Base-by-base conservation (phyloP, 2,888 invertebrate genomes). In the Lapara coniferarum region DNA sequence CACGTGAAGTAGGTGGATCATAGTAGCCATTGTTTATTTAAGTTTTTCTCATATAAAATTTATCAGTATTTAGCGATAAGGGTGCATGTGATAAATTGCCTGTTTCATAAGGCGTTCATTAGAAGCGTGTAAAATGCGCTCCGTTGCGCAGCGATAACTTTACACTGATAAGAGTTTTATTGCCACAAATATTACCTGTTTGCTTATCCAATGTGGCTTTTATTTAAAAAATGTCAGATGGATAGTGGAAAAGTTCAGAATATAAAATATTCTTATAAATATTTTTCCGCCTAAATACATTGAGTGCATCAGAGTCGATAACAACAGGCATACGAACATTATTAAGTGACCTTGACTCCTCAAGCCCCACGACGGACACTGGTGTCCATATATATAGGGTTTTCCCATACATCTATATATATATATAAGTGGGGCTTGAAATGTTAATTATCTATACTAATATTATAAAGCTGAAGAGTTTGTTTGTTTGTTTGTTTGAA, bases 81-180 rank as follows among this genome's bases (percentile, higher is more conserved):
- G 89, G 83, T 74, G 79, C 79, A 91, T 92, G 92, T 92, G 91
- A 93, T 93, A 92, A 93, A 93, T 92, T 92, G 90, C 90, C 92
- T 92, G 91, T 92, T 93, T 93, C 91, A 93, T 93, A 91, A 86
- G 91, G 91, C 92, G 88, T 93, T 93, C 93, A 93, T 93, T 93
- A 93, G 91, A 87, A 88, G 88, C 92, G 89, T 93, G 91, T 86
- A 89, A 83, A 93, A 93, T 92, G 89, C 90, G 87, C 86, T 93
- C 89, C 90, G 92, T 85, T 89, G 89, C 91, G 89, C 92, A 74
- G 87, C 93, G 92, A 93, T 93, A 92, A 90, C 85, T 85, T 76
- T 70, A 12, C 80, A 12, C 80, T 85, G 92, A 92, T 92, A 93
- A 91, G 86, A 85, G 76, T 90, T 93, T 93, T 93, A 92, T 90